Conservation (phyloP, 2,113 vertebrate genomes). For the Rhinopomastus cyanomelas region DNA sequence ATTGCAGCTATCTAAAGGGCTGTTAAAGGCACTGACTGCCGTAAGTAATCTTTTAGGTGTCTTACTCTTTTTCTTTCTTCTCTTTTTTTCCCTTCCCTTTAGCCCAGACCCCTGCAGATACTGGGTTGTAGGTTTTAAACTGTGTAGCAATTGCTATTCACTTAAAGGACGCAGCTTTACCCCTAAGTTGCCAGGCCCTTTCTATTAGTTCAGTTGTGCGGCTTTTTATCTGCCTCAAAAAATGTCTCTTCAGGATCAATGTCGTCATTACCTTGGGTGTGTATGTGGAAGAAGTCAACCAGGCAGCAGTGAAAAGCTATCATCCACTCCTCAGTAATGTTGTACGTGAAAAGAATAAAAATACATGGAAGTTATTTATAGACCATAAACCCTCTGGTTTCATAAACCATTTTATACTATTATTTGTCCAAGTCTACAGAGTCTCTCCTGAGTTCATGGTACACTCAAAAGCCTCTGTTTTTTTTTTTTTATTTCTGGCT, state of each 20-base stretch:
- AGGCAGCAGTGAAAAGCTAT: conserved; percentile 76
- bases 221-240: conserved; percentile 72
- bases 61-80: neutral
- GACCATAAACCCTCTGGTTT: conserved; percentile 74
- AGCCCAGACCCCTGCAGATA: conserved; percentile 12
- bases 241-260: conserved; percentile 74
- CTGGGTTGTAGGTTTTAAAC: conserved; percentile 43
- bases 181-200: conserved; percentile 55
- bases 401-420: conserved; percentile 71
- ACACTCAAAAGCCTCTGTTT: conserved; percentile 52
- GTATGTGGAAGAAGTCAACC: conserved; percentile 72
- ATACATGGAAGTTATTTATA: conserved; percentile 77
- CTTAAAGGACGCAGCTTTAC: conserved; percentile 40
- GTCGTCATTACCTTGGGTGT: conserved; percentile 74
- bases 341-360: conserved; percentile 78
- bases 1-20: neutral
- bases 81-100: neutral
- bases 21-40: neutral
- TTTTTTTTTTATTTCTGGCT: conserved; percentile 55
- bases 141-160: conserved; percentile 24
- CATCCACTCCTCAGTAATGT: conserved; percentile 74
- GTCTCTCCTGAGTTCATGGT: conserved; percentile 57
- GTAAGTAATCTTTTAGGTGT: conserved; percentile 21
- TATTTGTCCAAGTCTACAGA: conserved; percentile 68
- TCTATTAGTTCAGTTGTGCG: conserved; percentile 59